Base-by-base conservation (phyloP, 2,888 invertebrate genomes). In the Celastrina argiolus region DNA sequence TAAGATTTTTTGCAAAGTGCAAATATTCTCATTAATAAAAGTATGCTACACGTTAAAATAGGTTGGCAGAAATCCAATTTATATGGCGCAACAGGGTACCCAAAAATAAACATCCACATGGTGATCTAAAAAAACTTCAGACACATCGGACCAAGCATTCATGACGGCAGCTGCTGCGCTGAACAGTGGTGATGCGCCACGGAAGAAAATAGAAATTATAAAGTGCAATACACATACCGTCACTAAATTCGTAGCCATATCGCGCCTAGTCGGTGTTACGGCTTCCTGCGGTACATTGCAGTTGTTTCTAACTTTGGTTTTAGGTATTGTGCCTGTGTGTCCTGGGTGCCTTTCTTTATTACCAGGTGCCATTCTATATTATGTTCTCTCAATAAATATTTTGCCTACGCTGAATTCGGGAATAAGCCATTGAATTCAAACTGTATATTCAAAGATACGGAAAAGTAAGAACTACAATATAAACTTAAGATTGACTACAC, bases 281-380 rank as follows among this genome's bases (percentile, higher is more conserved):
- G 93, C 92, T 83, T 93, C 93, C 77, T 92, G 92, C 16, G 92
- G 92, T 28, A 92, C 91, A 85, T 91, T 90, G 83, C 93, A 93
- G 80, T 92, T 93, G 78, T 92, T 92, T 73, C 92, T 86, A 67
- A 91, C 88, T 85, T 93, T 93, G 66, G 92, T 91, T 87, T 94
- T 94, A 73, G 94, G 94, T 76, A 94, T 94, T 51, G 94, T 94
- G 74, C 94, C 94, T 75, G 94, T 94, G 76, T 90, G 89, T 76
- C 84, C 82, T 76, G 90, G 83, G 77, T 89, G 88, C 69, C 91
- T 81, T 75, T 90, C 89, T 80, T 90, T 90, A 80, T 88, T 90
- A 74, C 89, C 90, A 81, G 91, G 91, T 81, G 91, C 90, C 91
- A 91, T 90, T 83, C 84, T 87, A 84, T 78, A 78, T 1, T 70